Evolutionary conservation across 1,140 invertebrate species (phyloP).

Genomic region (Bactericera cockerelli): DNA sequence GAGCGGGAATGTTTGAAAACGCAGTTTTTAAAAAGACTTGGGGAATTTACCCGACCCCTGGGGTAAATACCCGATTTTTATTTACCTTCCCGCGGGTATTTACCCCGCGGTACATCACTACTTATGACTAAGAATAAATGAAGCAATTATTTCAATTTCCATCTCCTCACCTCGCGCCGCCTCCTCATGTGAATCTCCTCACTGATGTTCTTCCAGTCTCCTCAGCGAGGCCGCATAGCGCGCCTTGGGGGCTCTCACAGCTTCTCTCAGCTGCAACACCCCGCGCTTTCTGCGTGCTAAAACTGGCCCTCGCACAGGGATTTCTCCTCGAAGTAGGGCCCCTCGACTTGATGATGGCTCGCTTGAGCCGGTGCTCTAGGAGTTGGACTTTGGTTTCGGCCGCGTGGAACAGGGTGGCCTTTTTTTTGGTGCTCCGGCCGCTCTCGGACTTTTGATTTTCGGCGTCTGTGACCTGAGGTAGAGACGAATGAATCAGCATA

Average conservation of each 20-base stretch:
- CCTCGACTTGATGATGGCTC: conserved; percentile 48
- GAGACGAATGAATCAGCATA: no score
- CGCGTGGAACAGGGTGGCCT: conserved; percentile 54
- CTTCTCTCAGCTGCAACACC: conserved; percentile 61
- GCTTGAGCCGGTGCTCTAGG: conserved; percentile 33
- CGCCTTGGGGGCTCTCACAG: conserved; percentile 62
- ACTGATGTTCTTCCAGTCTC: conserved; percentile 78
- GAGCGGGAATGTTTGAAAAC: no score
- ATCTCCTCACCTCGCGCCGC: conserved; percentile 19
- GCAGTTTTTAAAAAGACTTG: no score
- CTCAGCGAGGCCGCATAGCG: conserved; percentile 70
- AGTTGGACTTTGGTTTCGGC: conserved; percentile 49
- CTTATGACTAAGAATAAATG: no score
- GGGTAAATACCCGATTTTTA: no score
- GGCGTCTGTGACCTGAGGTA: conserved; percentile 75
- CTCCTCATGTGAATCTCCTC: conserved; percentile 74
- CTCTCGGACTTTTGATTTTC: conserved; percentile 75
- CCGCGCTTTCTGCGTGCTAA: conserved; percentile 70
- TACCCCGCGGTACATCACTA: no score
- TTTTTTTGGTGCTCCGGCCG: conserved; percentile 66
- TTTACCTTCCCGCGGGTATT: no score
- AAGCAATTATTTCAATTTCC: no score
- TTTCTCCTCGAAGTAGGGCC: conserved; percentile 88
- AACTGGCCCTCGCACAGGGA: conserved; percentile 73
- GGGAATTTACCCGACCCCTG: no score